Base-by-base conservation (phyloP, 2,113 vertebrate genomes). In the Podocnemis expansa region DNA sequence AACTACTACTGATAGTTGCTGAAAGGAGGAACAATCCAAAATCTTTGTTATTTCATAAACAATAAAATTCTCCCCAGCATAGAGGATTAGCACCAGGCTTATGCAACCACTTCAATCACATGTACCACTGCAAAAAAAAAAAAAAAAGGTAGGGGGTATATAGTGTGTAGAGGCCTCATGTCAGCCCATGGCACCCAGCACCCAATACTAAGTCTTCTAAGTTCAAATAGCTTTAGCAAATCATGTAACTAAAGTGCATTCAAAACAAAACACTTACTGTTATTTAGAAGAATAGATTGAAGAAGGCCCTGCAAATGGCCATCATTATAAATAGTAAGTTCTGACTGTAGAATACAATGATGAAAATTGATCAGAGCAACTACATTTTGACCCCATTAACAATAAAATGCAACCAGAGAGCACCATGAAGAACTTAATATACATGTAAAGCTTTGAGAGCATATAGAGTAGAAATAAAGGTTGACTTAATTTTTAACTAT, bases 1-100 rank as follows among this genome's bases (percentile, higher is more conserved):
- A 96, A 93, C 84, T 94, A 87, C 93, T 94, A 91, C n/a, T 1
- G 41, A 4, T 67, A 93, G 84, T 38, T 96, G 88, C 12, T 96
- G 93, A 97, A 93, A 96, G 89, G 49, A 45, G 80, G 58, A 43
- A 78, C 91, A 93, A 94, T 90, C 84, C 76, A 81, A 90, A 95
- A 9, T 67, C 90, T 49, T 49, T 88, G 78, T 89, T 89, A 94
- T 90, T 96, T 96, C 94, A 67, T 21, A 85, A 76, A 52, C 47
- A 91, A 88, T 85, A 81, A 84, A 24, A 63, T 87, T 82, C 63
- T 89, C 56, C 93, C 31, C 45, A 89, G n/a, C 34, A 52, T 3
- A 1, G 10, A 91, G 16, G 52, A 86, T 70, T n/a, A 93, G 6
- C 78, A 54, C 16, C 1, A 5, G 76, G 78, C 70, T 58, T 1